Conservation (phyloP, 2,888 invertebrate genomes). For the Pterobdella sp. region DNA sequence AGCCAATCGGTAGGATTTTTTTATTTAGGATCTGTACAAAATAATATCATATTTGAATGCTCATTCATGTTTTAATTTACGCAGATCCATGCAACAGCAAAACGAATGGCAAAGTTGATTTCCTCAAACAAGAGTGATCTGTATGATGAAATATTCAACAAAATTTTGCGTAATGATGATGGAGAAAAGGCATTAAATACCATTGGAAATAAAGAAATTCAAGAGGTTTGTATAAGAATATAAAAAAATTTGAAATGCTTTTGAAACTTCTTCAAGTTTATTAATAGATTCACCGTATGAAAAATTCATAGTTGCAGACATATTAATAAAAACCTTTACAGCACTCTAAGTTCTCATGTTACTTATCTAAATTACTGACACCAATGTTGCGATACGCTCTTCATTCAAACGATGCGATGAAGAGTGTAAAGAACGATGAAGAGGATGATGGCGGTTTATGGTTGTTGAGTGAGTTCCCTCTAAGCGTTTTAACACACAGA, state of each 20-base stretch:
- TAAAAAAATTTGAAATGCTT: neutral
- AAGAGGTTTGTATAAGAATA: no score
- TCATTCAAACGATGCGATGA: neutral
- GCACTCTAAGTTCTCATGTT: conserved; percentile 4
- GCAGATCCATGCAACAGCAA: no score
- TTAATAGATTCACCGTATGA: neutral
- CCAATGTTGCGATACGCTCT: neutral
- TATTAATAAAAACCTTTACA: neutral
- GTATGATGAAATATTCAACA: no score
- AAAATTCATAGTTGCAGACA: neutral
- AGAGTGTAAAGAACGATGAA: neutral
- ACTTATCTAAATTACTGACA: neutral
- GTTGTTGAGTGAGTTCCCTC: neutral
- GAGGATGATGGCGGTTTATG: neutral
- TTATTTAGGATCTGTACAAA: no score
- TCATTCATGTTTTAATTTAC: no score
- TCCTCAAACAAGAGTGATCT: no score
- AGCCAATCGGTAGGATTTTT: neutral
- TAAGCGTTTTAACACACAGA: neutral
- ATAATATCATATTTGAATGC: no score
- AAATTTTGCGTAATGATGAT: no score
- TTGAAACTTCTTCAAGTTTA: neutral
- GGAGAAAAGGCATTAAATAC: no score
- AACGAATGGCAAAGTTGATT: no score
- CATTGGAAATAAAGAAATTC: no score